Conservation (phyloP, 2,888 invertebrate genomes). For the Tenthredo notha region DNA sequence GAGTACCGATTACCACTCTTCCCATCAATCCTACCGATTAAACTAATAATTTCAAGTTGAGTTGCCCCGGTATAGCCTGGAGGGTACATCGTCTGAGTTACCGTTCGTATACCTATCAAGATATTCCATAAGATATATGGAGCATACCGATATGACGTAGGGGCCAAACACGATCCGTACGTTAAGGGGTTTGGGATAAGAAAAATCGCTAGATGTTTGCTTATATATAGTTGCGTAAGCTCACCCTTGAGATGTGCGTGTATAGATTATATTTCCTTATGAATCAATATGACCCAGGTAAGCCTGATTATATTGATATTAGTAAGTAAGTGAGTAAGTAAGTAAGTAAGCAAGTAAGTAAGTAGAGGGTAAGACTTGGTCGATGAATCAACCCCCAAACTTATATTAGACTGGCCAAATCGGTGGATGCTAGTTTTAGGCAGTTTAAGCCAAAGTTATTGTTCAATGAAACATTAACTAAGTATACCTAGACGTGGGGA, state of each 20-base stretch:
- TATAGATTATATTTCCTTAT: neutral
- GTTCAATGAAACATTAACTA: neutral
- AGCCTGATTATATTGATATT: slow-evolving; percentile 40
- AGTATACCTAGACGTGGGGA: neutral
- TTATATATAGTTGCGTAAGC: neutral
- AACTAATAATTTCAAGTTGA: slow-evolving; percentile 63
- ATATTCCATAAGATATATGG: slow-evolving; percentile 49
- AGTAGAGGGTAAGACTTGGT: slow-evolving; percentile 3
- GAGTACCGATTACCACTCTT: slow-evolving; percentile 42
- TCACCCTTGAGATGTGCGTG: neutral
- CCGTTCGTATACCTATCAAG: slow-evolving; percentile 42
- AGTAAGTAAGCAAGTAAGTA: neutral
- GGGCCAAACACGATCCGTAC: slow-evolving; percentile 40
- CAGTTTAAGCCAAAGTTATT: neutral
- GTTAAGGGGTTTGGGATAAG: neutral
- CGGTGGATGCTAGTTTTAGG: neutral
- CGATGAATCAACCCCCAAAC: slow-evolving; percentile 20
- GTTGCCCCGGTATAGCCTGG: slow-evolving; percentile 55
- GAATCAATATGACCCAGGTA: slow-evolving; percentile 23
- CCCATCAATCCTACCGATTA: slow-evolving; percentile 66
- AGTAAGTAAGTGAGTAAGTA: neutral
- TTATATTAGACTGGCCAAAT: slow-evolving; percentile 2
- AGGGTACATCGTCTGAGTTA: slow-evolving; percentile 59
- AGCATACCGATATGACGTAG: slow-evolving; percentile 43
- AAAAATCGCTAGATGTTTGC: slow-evolving; percentile 25